phyloP scores from a whole-genome alignment of 2,113 vertebrate genomes.

The Oryzias celebensis region DNA sequence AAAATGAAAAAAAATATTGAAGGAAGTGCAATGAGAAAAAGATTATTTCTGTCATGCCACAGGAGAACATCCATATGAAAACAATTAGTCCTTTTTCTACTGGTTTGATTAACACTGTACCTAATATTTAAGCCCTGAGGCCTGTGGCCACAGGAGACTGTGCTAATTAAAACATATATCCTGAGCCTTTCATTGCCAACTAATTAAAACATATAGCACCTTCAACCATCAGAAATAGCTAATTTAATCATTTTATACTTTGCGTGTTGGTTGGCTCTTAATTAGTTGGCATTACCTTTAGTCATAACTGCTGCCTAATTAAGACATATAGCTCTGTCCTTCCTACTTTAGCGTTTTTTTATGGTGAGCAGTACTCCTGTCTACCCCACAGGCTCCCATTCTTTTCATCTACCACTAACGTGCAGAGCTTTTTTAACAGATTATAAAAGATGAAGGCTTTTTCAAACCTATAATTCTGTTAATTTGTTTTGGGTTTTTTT shows the following conservation, averaged over 20 bases:
- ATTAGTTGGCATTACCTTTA: slow-evolving; percentile 63
- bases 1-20: background rate
- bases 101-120: slow-evolving; percentile 71
- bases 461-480: no score
- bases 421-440: background rate
- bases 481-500: no score
- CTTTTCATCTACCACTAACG: background rate
- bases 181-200: slow-evolving; percentile 43
- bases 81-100: slow-evolving; percentile 74
- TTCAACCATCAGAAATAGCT: slow-evolving; percentile 63
- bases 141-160: slow-evolving; percentile 54
- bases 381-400: slow-evolving; percentile 4
- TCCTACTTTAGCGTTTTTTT: background rate
- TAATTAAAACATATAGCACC: slow-evolving; percentile 74
- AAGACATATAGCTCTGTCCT: slow-evolving; percentile 52
- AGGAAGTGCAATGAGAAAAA: slow-evolving; percentile 15
- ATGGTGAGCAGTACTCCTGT: slow-evolving; percentile 5
- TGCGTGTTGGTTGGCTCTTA: slow-evolving; percentile 57
- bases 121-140: slow-evolving; percentile 56
- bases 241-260: slow-evolving; percentile 56
- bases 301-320: slow-evolving; percentile 59
- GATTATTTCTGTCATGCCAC: slow-evolving; percentile 60
- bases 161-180: slow-evolving; percentile 75
- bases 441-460: background rate
- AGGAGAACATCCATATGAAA: slow-evolving; percentile 50